Percentiles rank a stretch among this genome's conserved stretches.
Evolutionary conservation across 2,888 invertebrate genomes (phyloP).

Genomic region (Sussaba pulchella): DNA sequence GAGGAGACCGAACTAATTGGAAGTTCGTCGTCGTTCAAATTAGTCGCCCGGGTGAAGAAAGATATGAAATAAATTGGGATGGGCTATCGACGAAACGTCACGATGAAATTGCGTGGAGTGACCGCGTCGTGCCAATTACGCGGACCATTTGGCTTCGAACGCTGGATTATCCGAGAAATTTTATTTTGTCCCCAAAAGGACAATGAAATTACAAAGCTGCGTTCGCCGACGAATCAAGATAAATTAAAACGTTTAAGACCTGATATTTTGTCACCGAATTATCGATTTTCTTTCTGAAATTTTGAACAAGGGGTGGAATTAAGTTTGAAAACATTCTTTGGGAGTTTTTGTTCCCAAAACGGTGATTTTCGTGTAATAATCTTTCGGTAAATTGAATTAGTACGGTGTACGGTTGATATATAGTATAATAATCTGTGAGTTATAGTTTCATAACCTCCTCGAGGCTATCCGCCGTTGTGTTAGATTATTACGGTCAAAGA

Average conservation of each 20-base stretch:
- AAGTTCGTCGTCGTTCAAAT: slow-evolving; percentile 41
- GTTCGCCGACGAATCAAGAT: slow-evolving; percentile 7
- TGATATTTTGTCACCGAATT: background rate
- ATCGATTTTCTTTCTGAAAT: background rate
- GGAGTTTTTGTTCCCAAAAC: background rate
- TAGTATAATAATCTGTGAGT: background rate
- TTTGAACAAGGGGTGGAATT: background rate
- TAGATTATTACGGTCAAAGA: slow-evolving; percentile 54
- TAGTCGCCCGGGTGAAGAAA: slow-evolving; percentile 11
- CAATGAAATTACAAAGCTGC: background rate
- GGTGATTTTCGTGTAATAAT: background rate
- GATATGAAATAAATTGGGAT: background rate
- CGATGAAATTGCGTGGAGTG: slow-evolving; percentile 8
- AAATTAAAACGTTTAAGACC: background rate
- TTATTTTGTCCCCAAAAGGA: background rate
- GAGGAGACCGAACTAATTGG: slow-evolving; percentile 44
- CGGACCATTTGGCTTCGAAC: slow-evolving; percentile 23
- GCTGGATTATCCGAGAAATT: slow-evolving; percentile 17
- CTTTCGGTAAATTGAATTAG: background rate
- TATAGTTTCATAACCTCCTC: slow-evolving; percentile 48
- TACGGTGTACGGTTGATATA: slow-evolving; percentile 23
- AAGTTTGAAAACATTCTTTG: background rate
- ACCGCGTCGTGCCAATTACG: slow-evolving; percentile 2
- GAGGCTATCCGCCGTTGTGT: slow-evolving; percentile 32
- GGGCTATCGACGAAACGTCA: slow-evolving; percentile 28